These are phyloP conservation scores for Rhinolophus ferrumequinum DNA, from an alignment of 2,113 vertebrate species.

Conservation along the genomic window DNA sequence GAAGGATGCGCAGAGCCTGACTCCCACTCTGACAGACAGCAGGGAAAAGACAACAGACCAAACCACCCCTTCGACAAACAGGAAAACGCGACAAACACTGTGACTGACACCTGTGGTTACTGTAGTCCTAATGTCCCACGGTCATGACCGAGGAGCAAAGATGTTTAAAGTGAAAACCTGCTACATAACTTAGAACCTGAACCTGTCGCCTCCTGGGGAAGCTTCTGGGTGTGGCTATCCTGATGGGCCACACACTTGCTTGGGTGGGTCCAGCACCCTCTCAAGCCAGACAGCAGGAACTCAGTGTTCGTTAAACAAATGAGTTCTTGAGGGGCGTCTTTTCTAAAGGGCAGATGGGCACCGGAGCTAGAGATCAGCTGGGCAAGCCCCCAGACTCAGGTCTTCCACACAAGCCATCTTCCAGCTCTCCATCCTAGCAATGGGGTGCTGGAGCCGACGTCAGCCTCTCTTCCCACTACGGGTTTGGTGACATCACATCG, in stretches of 20 bases:
- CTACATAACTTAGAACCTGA: rapidly evolving
- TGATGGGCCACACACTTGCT: rapidly evolving
- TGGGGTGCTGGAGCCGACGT: rapidly evolving
- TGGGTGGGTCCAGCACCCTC: too few relatives aligned
- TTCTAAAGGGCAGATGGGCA: background rate
- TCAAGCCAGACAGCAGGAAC: background rate
- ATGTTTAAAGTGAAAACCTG: rapidly evolving
- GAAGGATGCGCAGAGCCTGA: too few relatives aligned
- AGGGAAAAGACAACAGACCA: too few relatives aligned
- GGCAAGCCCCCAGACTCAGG: background rate
- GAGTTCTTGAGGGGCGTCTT: background rate
- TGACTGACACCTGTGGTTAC: rapidly evolving
- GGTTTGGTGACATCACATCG: rapidly evolving
- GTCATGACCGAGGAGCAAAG: rapidly evolving
- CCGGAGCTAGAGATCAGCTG: background rate
- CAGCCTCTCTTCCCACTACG: rapidly evolving
- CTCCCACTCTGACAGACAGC: too few relatives aligned
- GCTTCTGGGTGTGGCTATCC: rapidly evolving
- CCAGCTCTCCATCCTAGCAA: rapidly evolving
- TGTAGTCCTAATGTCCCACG: rapidly evolving
- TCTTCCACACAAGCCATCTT: rapidly evolving
- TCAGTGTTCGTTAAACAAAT: rapidly evolving
- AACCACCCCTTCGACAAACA: too few relatives aligned
- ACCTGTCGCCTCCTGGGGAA: rapidly evolving
- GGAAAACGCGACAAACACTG: background rate